phyloP scores from a whole-genome alignment of 2,113 vertebrate species.

The Sphaerodactylus townsendi region DNA sequence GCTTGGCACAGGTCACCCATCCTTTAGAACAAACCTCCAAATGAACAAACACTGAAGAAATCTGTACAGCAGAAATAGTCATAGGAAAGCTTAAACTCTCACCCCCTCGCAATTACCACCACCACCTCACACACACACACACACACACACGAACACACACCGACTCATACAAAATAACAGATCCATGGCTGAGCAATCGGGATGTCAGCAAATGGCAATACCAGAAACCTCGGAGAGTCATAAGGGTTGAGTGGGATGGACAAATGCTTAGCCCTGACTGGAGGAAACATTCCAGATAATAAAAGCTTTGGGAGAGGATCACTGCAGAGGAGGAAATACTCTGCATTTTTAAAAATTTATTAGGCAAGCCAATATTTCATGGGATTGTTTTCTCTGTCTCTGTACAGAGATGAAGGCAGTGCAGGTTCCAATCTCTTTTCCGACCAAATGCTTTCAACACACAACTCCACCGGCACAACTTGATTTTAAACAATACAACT shows the following conservation, averaged over 20 bases:
- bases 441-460: background rate
- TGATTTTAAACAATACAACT: background rate
- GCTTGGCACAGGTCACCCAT: background rate
- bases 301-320: slow-evolving; percentile 19
- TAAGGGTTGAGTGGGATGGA: slow-evolving; percentile 30
- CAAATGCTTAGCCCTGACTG: background rate
- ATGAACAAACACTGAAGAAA: slow-evolving; percentile 24
- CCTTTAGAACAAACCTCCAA: background rate
- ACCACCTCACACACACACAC: background rate
- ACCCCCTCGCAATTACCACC: too few species aligned
- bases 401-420: background rate
- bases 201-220: slow-evolving; percentile 36
- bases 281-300: background rate
- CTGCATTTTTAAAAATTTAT: background rate
- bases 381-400: slow-evolving; percentile 4
- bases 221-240: slow-evolving; percentile 29
- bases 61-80: slow-evolving; percentile 42
- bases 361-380: slow-evolving; percentile 1
- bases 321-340: slow-evolving; percentile 29
- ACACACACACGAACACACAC: accelerated
- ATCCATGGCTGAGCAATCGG: background rate
- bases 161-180: background rate
- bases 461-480: background rate
- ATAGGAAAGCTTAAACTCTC: slow-evolving; percentile 39
- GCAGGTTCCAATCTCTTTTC: background rate